Percentiles rank a stretch among this genome's conserved stretches.
These are phyloP conservation scores for Ceratoteleas bidentatus DNA, from an alignment of 1,140 invertebrate genomes.

Conservation along the genomic window DNA sequence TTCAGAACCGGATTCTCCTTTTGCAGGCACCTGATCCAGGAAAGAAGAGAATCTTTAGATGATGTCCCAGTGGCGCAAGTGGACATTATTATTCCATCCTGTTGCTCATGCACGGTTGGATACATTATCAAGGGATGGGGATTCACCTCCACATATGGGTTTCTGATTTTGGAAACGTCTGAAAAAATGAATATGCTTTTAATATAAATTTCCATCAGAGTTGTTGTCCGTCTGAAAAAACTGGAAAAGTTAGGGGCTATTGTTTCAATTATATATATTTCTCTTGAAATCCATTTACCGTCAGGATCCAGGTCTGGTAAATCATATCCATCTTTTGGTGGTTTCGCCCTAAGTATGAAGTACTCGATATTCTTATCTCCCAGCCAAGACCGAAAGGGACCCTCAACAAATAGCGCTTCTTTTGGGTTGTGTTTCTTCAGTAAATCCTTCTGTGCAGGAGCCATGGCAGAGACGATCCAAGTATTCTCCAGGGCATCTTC, in stretches of 20 bases:
- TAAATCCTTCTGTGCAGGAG: slow-evolving; percentile 88
- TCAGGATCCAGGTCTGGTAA: slow-evolving; percentile 81
- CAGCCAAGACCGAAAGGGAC: slow-evolving; percentile 92
- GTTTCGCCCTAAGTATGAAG: slow-evolving; percentile 90
- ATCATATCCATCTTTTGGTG: slow-evolving; percentile 69
- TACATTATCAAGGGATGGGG: slow-evolving; percentile 75
- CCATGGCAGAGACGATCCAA: slow-evolving; percentile 96
- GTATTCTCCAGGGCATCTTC: slow-evolving; percentile 92
- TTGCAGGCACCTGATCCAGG: slow-evolving; percentile 95
- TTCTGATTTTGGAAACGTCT: slow-evolving; percentile 86
- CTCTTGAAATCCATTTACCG: slow-evolving; percentile 85
- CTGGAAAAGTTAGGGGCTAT: too few species aligned
- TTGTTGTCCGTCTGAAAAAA: too few species aligned
- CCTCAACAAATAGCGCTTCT: slow-evolving; percentile 92
- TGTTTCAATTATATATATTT: too few species aligned
- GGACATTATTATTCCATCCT: slow-evolving; percentile 94
- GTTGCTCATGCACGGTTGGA: slow-evolving; percentile 93
- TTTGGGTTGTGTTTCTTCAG: slow-evolving; percentile 86
- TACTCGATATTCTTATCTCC: slow-evolving; percentile 89
- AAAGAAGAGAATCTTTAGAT: slow-evolving; percentile 92
- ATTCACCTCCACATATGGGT: slow-evolving; percentile 82
- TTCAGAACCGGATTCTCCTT: slow-evolving; percentile 88
- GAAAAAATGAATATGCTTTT: slow-evolving; percentile 72
- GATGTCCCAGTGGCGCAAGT: slow-evolving; percentile 95
- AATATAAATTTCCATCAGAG: too few species aligned